Evolutionary conservation across 64 coral and sea anemone genomes (phyloP), one percentile per base, ranked within the genome.

Genomic region (Orbicella faveolata): DNA sequence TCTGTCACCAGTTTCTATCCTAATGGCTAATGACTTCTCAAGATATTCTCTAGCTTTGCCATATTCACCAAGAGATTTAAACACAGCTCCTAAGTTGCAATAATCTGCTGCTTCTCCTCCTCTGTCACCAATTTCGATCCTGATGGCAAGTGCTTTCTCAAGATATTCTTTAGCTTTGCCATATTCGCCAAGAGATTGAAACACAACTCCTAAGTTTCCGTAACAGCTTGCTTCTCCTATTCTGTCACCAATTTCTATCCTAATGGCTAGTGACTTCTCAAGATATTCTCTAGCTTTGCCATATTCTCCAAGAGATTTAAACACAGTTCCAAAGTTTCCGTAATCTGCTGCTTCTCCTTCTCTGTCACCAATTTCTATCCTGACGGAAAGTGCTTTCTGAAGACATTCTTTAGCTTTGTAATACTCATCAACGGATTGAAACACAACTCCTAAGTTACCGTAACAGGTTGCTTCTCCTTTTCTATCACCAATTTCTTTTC

Each of bases 301-400:
- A 23, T 67, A 67, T 23, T 67, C 63, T 20, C 17, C 14, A 6
- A 67, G 63, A 0, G 63, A 67, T 6, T 19, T 2, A 67, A 67
- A 67, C 63, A 67, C 4, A 21, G 63, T 67, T 67, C 63, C 63
- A 20, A 67, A 67, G 63, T 67, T 67, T 67, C 63, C 63, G 63
- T 67, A 67, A 23, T 67, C 63, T 21, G 63, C 1, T 67, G 63
- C 63, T 67, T 67, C 0, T 67, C 63, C 63, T 6, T 1, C 17
- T 67, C 17, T 67, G 76, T 79, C 76, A 53, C 76, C 76, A n/a
- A 57, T 79, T 48, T 79, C 76, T 53, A 52, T 79, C 48, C 48
- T 79, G 39, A 79, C 54, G 13, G 76, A 48, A 79, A 79, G 21
- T 57, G 76, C 76, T 79, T 57, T 79, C 76, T 79, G 19, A 25